Percentiles rank a stretch among this genome's conserved stretches.
Conservation (phyloP, 1,140 invertebrate species). For the Frieseomelitta varia region DNA sequence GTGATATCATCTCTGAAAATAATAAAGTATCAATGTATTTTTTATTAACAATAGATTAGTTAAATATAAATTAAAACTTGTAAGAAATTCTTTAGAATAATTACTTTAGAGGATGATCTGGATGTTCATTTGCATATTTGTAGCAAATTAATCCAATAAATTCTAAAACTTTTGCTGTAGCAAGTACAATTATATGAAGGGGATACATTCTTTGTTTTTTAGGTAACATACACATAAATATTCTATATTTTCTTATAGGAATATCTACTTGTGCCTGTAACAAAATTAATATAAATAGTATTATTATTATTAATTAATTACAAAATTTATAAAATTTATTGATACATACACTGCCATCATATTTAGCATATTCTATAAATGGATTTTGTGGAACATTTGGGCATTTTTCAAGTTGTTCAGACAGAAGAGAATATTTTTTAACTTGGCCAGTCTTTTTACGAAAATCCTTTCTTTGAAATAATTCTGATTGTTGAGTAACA, state of each 20-base stretch:
- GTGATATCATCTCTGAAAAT: constrained; percentile 82
- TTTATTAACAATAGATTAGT: background rate
- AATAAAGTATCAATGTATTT: constrained; percentile 11
- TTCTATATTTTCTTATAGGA: constrained; percentile 89
- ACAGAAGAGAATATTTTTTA: constrained; percentile 84
- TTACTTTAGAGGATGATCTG: constrained; percentile 84
- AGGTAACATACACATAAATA: constrained; percentile 94
- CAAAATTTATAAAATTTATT: background rate
- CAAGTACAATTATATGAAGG: constrained; percentile 90
- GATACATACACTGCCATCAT: constrained; percentile 90
- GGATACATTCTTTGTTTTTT: constrained; percentile 92
- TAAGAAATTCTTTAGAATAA: constrained; percentile 40
- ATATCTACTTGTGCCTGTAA: constrained; percentile 87
- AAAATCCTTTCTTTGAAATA: constrained; percentile 85
- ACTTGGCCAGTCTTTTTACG: constrained; percentile 80
- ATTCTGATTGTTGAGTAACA: constrained; percentile 85
- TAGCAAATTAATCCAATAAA: constrained; percentile 97
- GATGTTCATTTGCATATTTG: constrained; percentile 84
- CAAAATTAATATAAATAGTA: constrained; percentile 3
- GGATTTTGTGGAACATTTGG: constrained; percentile 90
- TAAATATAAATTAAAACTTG: background rate
- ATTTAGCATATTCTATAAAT: constrained; percentile 94
- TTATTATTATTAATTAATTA: constrained; percentile 4
- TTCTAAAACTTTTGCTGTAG: constrained; percentile 93
- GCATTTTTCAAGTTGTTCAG: constrained; percentile 89